phyloP scores from a whole-genome alignment of 2,113 vertebrate genomes.

The Syrrhaptes paradoxus region DNA sequence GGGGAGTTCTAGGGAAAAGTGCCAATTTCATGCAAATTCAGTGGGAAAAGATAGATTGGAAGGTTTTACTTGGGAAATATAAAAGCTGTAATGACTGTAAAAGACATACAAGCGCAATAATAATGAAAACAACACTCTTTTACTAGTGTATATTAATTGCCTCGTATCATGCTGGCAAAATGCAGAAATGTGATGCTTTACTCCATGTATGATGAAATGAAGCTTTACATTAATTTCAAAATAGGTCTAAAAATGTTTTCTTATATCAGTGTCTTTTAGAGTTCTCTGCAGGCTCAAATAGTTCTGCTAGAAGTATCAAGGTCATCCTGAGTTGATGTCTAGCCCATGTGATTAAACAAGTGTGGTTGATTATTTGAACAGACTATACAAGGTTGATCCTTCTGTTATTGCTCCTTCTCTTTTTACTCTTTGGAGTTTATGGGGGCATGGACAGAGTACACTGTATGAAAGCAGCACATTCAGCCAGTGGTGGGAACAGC shows the following conservation, averaged over 20 bases:
- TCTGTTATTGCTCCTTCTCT: neutral
- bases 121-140: constrained; percentile 24
- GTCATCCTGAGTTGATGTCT: constrained; percentile 3
- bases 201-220: constrained; percentile 5
- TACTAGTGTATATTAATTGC: neutral
- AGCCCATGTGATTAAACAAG: neutral
- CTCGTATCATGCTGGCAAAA: constrained; percentile 27
- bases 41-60: neutral
- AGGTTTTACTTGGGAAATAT: constrained; percentile 1
- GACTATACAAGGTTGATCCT: neutral
- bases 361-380: neutral
- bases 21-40: constrained; percentile 47
- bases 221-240: constrained; percentile 34
- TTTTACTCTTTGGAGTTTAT: neutral
- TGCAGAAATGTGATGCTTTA: neutral
- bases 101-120: constrained; percentile 38
- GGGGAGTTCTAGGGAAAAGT: neutral
- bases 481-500: neutral
- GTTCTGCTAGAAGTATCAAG: neutral
- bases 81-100: constrained; percentile 39
- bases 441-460: neutral
- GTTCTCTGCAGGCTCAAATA: neutral
- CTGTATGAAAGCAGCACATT: neutral
- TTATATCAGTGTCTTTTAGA: neutral
- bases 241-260: neutral